phyloP scores from a whole-genome alignment of 2,797 vertebrate genomes.

The Pagetopsis macropterus region DNA sequence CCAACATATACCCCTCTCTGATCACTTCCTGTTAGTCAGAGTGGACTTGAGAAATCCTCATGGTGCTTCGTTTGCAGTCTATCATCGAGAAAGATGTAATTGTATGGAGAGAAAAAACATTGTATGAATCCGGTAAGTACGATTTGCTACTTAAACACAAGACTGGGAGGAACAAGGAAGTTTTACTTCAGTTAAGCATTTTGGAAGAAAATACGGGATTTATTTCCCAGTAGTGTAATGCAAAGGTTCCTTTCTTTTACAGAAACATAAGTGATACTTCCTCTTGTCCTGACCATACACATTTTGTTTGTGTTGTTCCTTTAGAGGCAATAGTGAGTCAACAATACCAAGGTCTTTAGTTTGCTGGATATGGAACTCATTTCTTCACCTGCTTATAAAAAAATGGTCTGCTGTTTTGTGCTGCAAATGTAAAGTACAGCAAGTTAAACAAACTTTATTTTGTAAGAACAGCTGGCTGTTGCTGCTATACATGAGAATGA shows the following conservation, averaged over 20 bases:
- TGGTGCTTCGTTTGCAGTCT: conserved; percentile 38
- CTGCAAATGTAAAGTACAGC: no score
- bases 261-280: not conserved
- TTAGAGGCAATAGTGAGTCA: no score
- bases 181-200: conserved; percentile 1
- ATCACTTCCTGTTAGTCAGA: conserved; percentile 24
- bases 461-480: no score
- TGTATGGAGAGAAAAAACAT: no score
- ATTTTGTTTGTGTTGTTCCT: not conserved
- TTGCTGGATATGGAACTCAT: no score
- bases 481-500: no score
- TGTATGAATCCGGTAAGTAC: not conserved
- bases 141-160: not conserved
- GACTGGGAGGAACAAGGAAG: not conserved
- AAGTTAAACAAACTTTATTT: no score
- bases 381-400: no score
- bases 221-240: not conserved
- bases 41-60: conserved; percentile 10
- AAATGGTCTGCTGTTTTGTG: no score
- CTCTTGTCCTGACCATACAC: not conserved
- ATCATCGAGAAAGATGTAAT: not conserved
- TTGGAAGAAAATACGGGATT: not conserved
- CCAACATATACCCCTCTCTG: not conserved
- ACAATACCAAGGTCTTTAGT: no score
- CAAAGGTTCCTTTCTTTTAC: not conserved